Evolutionary conservation across 1,140 invertebrate species (phyloP).

Genomic region (Pemphigus obesinymphae): DNA sequence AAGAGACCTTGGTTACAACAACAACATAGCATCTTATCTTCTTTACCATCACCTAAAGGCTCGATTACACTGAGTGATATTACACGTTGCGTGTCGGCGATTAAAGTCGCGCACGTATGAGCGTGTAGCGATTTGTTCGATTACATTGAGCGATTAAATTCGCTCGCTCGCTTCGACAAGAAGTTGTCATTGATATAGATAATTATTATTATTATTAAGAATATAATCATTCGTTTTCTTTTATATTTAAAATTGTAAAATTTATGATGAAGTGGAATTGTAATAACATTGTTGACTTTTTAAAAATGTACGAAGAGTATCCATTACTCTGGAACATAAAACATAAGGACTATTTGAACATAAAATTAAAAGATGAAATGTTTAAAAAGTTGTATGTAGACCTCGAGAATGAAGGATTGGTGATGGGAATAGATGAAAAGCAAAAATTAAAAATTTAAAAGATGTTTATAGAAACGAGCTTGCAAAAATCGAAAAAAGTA

Average conservation of each 20-base stretch:
- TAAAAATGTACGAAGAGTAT: slow-evolving; percentile 10
- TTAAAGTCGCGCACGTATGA: not conserved
- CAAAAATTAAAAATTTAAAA: too few relatives aligned
- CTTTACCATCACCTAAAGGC: slow-evolving; percentile 50
- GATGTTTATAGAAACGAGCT: too few relatives aligned
- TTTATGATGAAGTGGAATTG: not conserved
- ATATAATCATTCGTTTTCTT: not conserved
- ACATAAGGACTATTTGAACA: too few relatives aligned
- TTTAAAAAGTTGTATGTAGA: too few relatives aligned
- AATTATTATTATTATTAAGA: too few relatives aligned
- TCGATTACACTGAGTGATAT: not conserved
- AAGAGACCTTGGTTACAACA: slow-evolving; percentile 81
- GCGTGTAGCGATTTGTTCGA: not conserved
- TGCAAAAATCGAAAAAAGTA: too few relatives aligned
- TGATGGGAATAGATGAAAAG: too few relatives aligned
- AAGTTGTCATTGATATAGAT: not conserved
- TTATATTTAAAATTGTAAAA: not conserved
- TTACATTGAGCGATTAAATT: not conserved
- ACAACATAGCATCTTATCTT: slow-evolving; percentile 79
- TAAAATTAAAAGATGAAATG: too few relatives aligned
- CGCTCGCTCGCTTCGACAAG: not conserved
- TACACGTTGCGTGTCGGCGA: not conserved
- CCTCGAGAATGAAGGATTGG: too few relatives aligned
- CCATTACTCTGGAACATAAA: slow-evolving; percentile 11
- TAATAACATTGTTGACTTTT: not conserved